Conservation (phyloP, 92 coral and sea anemone species). For the Scolanthus callimorphus region DNA sequence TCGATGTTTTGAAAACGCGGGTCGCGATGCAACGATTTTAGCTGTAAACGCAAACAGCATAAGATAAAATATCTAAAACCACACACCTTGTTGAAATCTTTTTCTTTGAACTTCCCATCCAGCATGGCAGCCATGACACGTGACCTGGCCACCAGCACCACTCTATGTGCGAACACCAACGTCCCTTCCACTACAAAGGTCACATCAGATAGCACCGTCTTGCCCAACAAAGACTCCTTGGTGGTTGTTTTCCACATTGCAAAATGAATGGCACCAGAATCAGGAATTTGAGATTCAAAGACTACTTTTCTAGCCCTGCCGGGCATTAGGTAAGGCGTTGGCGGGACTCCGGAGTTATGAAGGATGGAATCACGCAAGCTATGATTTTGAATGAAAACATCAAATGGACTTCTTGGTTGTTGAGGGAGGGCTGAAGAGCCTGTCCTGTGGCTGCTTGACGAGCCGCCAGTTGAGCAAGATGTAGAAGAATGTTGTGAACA, state of each 20-base stretch:
- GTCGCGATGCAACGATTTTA: too few species aligned
- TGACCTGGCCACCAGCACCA: slow-evolving; percentile 37
- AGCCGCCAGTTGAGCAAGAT: too few species aligned
- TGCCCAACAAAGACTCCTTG: slow-evolving; percentile 9
- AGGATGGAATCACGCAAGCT: background rate
- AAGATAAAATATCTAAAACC: too few species aligned
- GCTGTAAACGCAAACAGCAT: too few species aligned
- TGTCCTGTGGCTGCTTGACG: too few species aligned
- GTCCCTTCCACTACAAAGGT: slow-evolving; percentile 40
- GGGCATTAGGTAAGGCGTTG: background rate
- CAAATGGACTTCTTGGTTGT: background rate
- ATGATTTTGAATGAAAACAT: background rate
- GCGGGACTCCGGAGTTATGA: background rate
- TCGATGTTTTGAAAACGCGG: too few species aligned
- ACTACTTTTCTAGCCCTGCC: background rate
- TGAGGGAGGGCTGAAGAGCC: too few species aligned
- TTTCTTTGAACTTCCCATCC: slow-evolving; percentile 39
- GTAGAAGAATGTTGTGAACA: too few species aligned
- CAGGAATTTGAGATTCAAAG: background rate
- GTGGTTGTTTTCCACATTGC: background rate
- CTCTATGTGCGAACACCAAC: slow-evolving; percentile 38
- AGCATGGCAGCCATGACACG: slow-evolving; percentile 47
- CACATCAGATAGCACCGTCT: slow-evolving; percentile 33
- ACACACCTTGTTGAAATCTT: slow-evolving; percentile 11
- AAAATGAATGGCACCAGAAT: background rate